These are phyloP conservation scores for Petrolisthes cinctipes DNA, from an alignment of 2,888 invertebrate species.

Conservation along the genomic window DNA sequence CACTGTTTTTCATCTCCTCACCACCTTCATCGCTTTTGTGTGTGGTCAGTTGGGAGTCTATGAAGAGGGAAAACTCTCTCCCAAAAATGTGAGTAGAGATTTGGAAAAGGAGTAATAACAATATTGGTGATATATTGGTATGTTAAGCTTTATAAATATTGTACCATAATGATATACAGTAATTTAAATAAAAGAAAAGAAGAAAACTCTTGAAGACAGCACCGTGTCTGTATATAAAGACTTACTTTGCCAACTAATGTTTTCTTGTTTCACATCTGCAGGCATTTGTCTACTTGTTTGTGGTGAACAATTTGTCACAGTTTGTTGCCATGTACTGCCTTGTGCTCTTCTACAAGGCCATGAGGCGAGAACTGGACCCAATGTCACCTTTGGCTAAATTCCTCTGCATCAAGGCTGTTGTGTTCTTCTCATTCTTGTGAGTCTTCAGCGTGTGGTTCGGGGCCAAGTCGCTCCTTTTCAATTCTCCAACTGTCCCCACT, in stretches of 20 bases:
- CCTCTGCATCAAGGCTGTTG: constrained; percentile 95
- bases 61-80: constrained; percentile 90
- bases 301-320: constrained; percentile 91
- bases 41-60: constrained; percentile 88
- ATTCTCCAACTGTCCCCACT: no score
- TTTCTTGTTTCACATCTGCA: constrained; percentile 67
- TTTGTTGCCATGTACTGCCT: constrained; percentile 97
- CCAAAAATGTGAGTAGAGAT: constrained; percentile 71
- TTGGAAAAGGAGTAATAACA: no score
- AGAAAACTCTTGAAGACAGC: no score
- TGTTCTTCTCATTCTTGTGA: constrained; percentile 98
- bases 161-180: background rate
- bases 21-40: constrained; percentile 89
- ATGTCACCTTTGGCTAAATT: constrained; percentile 96
- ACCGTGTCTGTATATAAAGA: background rate
- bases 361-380: constrained; percentile 85
- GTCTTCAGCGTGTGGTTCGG: constrained; percentile 69
- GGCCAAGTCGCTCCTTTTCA: background rate
- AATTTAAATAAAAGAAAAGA: background rate
- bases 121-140: background rate
- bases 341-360: constrained; percentile 92
- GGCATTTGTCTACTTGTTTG: constrained; percentile 91
- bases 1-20: constrained; percentile 89
- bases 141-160: background rate
- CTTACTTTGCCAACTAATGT: background rate